Conservation (phyloP, 2,113 vertebrate genomes). For the Caranx ignobilis region DNA sequence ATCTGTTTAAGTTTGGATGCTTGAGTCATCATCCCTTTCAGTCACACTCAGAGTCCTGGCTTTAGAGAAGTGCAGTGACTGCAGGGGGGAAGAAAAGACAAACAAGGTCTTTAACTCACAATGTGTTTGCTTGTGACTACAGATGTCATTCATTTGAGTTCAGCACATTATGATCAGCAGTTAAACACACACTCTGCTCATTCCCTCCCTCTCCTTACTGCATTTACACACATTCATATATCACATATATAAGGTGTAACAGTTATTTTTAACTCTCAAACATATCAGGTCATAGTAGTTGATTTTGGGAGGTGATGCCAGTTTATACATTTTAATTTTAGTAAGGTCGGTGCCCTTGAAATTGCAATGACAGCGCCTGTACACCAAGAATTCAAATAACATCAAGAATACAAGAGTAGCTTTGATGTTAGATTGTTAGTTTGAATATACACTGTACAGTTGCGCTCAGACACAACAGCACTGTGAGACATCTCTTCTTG, state of each 20-base stretch:
- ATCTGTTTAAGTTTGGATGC: constrained; percentile 61
- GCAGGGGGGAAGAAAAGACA: background rate
- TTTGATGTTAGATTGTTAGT: too few relatives aligned
- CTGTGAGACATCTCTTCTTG: background rate
- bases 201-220: background rate
- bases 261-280: background rate
- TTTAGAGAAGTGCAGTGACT: constrained; percentile 16
- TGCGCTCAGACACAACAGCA: background rate
- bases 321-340: background rate
- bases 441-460: background rate
- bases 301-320: background rate
- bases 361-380: too few relatives aligned
- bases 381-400: too few relatives aligned
- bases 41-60: constrained; percentile 49
- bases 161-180: too few relatives aligned
- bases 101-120: background rate
- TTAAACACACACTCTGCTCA: too few relatives aligned
- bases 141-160: too few relatives aligned
- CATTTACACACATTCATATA: background rate
- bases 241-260: background rate
- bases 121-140: background rate
- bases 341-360: background rate
- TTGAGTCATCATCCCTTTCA: constrained; percentile 65
- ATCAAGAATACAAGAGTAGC: too few relatives aligned
- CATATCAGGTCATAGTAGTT: background rate